Evolutionary conservation across 1,140 invertebrate species (phyloP).

Genomic region (Zelostemma sp.): DNA sequence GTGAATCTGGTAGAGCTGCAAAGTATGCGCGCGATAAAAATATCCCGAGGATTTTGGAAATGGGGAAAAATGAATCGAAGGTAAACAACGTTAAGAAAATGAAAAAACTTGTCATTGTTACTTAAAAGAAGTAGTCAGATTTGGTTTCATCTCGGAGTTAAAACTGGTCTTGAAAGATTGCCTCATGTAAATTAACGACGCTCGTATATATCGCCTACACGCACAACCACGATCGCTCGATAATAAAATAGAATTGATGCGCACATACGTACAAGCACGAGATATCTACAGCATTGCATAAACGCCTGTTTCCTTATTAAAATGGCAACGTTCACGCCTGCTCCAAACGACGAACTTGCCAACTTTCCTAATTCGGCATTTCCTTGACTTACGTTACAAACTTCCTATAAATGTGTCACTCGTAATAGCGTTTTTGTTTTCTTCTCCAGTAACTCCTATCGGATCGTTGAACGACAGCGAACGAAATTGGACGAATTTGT

Average conservation of each 20-base stretch:
- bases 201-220: conserved; percentile 8
- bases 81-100: too few species aligned
- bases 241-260: conserved; percentile 13
- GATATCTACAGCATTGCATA: conserved; percentile 32
- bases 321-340: conserved; percentile 55
- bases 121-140: too few species aligned
- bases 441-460: not conserved
- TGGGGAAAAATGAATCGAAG: too few species aligned
- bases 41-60: too few species aligned
- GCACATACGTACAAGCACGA: not conserved
- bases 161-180: too few species aligned
- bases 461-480: conserved; percentile 1
- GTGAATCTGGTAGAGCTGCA: too few species aligned
- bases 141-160: too few species aligned
- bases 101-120: too few species aligned
- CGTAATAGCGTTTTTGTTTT: conserved; percentile 2
- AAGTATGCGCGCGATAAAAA: too few species aligned
- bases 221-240: conserved; percentile 7
- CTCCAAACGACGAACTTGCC: conserved; percentile 45
- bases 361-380: conserved; percentile 50
- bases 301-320: conserved; percentile 60
- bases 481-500: conserved; percentile 4
- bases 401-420: conserved; percentile 2
- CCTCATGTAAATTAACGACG: too few species aligned
- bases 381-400: conserved; percentile 6